These are phyloP conservation scores for Taxidea taxus DNA, from an alignment of 2,113 vertebrate genomes.

Conservation along the genomic window DNA sequence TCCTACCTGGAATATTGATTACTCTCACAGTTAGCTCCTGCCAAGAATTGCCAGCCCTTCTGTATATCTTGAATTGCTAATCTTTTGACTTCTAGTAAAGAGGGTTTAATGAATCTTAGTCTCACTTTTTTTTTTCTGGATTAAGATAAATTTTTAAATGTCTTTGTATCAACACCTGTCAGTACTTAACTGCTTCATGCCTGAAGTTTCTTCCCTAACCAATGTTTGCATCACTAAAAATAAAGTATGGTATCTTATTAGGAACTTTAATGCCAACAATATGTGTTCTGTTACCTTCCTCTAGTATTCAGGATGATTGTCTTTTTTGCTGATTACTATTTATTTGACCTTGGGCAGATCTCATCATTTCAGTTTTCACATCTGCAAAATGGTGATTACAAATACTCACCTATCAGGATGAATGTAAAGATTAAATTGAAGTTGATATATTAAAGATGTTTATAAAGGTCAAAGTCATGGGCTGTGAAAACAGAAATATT, in stretches of 20 bases:
- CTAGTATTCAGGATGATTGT: background rate
- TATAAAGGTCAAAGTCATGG: background rate
- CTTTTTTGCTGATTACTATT: background rate
- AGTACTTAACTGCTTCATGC: background rate
- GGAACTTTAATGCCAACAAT: background rate
- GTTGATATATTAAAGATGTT: background rate
- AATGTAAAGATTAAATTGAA: background rate
- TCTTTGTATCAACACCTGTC: background rate
- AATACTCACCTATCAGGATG: background rate
- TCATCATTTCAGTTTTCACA: constrained; percentile 8
- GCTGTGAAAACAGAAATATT: background rate
- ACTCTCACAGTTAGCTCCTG: background rate
- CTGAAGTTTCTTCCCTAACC: background rate
- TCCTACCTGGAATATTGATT: background rate
- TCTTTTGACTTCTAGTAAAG: background rate
- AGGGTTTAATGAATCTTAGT: background rate
- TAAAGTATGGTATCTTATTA: background rate
- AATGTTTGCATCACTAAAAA: background rate
- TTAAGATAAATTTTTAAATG: background rate
- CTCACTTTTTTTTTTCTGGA: background rate
- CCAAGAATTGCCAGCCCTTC: background rate
- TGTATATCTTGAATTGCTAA: background rate
- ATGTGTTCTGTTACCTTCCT: background rate
- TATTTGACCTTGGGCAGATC: background rate
- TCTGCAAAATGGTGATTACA: background rate